A percentile compares a stretch with the other conserved stretches of the same genome.
Evolutionary conservation across 2,113 vertebrate genomes (phyloP).

Genomic region (Ammodytes marinus): DNA sequence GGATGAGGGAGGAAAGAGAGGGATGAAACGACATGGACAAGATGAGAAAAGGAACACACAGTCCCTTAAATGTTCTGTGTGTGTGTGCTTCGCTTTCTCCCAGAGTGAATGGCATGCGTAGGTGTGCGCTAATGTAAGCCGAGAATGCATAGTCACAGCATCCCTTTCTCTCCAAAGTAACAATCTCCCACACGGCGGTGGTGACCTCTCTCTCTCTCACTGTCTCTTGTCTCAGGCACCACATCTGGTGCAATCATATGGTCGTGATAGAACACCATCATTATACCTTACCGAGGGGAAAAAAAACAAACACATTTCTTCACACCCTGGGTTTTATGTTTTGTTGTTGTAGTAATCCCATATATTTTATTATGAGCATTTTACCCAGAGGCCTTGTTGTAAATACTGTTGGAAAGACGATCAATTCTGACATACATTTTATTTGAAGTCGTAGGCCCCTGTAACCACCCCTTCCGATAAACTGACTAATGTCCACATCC

Average conservation of each 20-base stretch:
- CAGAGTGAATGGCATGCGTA: constrained; percentile 57
- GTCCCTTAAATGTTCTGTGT: constrained; percentile 37
- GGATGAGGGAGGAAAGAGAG: constrained; percentile 30
- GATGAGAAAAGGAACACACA: constrained; percentile 56
- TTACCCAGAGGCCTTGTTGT: not conserved
- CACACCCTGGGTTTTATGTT: not conserved
- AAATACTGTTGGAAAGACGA: not conserved
- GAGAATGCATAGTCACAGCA: constrained; percentile 66
- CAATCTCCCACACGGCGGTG: constrained; percentile 36
- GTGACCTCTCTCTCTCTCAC: constrained; percentile 27
- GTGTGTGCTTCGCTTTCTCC: constrained; percentile 40
- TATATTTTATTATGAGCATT: not conserved
- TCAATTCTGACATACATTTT: not conserved
- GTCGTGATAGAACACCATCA: not conserved
- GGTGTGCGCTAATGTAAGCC: constrained; percentile 53
- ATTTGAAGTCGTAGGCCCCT: not conserved
- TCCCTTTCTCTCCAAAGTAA: constrained; percentile 46
- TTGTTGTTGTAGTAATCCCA: not conserved
- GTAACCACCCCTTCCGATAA: not conserved
- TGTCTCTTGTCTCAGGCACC: constrained; percentile 5
- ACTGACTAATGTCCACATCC: not conserved
- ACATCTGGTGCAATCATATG: constrained; percentile 19
- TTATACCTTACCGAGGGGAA: not conserved
- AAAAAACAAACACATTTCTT: not conserved
- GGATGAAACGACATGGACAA: constrained; percentile 23